These are phyloP conservation scores for Seriola quinqueradiata DNA, from an alignment of 2,113 vertebrate species.

Conservation along the genomic window DNA sequence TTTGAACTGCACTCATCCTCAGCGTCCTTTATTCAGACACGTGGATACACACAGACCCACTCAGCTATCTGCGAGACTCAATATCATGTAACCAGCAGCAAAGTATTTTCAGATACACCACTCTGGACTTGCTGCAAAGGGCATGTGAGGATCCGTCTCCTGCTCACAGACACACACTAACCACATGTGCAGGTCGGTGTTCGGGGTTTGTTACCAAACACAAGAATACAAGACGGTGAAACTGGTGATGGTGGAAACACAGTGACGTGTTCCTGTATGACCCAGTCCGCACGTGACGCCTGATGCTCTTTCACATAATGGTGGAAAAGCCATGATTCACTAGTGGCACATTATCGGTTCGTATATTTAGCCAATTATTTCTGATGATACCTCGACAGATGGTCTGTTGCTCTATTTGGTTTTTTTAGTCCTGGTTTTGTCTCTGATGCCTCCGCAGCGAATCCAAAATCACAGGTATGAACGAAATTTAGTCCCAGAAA, in stretches of 20 bases:
- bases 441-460: too few relatives aligned
- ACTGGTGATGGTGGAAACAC: background rate
- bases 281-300: background rate
- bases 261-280: background rate
- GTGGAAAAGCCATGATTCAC: constrained; percentile 1
- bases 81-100: constrained; percentile 45
- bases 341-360: background rate
- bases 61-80: constrained; percentile 18
- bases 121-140: background rate
- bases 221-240: background rate
- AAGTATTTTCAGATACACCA: constrained; percentile 48
- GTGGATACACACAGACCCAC: constrained; percentile 24
- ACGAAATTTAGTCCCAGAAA: too few relatives aligned
- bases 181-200: background rate
- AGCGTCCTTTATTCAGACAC: constrained; percentile 38
- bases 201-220: background rate
- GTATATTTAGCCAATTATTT: too few relatives aligned
- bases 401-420: background rate
- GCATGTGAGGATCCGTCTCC: background rate
- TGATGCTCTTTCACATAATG: background rate
- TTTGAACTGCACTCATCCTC: constrained; percentile 10
- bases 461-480: background rate
- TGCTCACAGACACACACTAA: background rate
- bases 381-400: background rate
- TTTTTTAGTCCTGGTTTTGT: background rate